Percentiles rank a stretch among this genome's conserved stretches.
These are phyloP conservation scores for Ivindomyrus marchei DNA, from an alignment of 2,113 vertebrate species.

Conservation along the genomic window DNA sequence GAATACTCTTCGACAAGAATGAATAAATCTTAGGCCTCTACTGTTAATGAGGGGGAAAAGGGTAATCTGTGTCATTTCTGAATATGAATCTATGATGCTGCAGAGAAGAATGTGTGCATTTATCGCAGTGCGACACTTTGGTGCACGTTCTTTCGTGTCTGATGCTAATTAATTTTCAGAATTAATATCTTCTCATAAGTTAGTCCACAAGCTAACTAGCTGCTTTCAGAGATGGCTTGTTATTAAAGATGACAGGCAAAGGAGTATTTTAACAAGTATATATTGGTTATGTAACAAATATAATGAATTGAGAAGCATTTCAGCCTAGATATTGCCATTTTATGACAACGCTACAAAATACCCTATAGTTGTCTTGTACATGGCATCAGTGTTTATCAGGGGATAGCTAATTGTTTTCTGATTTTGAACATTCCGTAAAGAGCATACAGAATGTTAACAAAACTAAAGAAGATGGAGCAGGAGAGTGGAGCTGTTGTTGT, in stretches of 20 bases:
- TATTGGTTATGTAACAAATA: background rate
- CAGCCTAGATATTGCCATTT: background rate
- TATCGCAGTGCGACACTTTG: background rate
- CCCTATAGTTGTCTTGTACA: background rate
- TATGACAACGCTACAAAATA: background rate
- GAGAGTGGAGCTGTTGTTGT: slow-evolving; percentile 31
- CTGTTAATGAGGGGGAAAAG: background rate
- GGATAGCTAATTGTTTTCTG: background rate
- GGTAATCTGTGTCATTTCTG: background rate
- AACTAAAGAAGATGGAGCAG: background rate
- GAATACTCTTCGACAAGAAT: background rate
- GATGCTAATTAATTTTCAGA: background rate
- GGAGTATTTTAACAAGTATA: background rate
- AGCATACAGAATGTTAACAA: background rate
- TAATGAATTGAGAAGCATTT: background rate
- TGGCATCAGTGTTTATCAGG: background rate
- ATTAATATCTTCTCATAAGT: background rate
- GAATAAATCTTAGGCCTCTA: background rate
- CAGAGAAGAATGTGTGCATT: background rate
- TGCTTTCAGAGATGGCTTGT: background rate
- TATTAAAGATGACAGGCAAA: background rate
- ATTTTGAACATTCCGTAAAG: background rate
- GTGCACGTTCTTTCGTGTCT: background rate
- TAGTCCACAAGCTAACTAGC: background rate
- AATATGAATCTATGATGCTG: background rate